Evolutionary conservation across 1,140 invertebrate species (phyloP).

Genomic region (Zaprionus vittiger): DNA sequence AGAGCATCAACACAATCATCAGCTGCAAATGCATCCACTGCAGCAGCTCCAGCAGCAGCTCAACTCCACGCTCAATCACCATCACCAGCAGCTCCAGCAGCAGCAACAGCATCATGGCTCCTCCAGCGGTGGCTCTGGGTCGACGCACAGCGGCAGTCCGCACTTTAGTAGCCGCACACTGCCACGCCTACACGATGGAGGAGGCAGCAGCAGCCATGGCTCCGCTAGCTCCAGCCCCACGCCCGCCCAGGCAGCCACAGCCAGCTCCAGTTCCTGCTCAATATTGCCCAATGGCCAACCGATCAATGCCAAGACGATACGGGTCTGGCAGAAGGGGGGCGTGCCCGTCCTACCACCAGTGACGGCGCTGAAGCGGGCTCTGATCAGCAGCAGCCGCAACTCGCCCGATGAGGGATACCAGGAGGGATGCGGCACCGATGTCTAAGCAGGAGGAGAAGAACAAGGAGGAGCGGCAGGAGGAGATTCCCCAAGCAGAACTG

Average conservation of each 20-base stretch:
- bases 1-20: conserved; percentile 82
- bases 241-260: conserved; percentile 27
- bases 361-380: conserved; percentile 90
- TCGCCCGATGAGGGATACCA: conserved; percentile 96
- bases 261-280: conserved; percentile 66
- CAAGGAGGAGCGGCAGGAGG: background rate
- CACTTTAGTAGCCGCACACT: conserved; percentile 74
- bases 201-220: conserved; percentile 57
- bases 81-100: conserved; percentile 35
- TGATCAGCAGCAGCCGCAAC: conserved; percentile 91
- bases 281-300: conserved; percentile 83
- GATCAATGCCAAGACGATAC: conserved; percentile 90
- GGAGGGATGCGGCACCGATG: conserved; percentile 95
- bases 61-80: conserved; percentile 59
- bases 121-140: conserved; percentile 37
- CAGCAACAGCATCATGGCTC: conserved; percentile 42
- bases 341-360: conserved; percentile 93
- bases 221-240: conserved; percentile 52
- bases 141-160: conserved; percentile 67
- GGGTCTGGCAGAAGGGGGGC: conserved; percentile 93
- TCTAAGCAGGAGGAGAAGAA: conserved; percentile 85
- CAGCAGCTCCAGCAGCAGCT: conserved; percentile 77
- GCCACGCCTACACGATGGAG: conserved; percentile 70
- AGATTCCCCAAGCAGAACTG: conserved; percentile 59
- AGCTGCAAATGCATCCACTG: conserved; percentile 76